Percentiles rank a stretch among this genome's conserved stretches.
Conservation (phyloP, 2,888 invertebrate genomes). For the Xanthorhoe spadicearia region DNA sequence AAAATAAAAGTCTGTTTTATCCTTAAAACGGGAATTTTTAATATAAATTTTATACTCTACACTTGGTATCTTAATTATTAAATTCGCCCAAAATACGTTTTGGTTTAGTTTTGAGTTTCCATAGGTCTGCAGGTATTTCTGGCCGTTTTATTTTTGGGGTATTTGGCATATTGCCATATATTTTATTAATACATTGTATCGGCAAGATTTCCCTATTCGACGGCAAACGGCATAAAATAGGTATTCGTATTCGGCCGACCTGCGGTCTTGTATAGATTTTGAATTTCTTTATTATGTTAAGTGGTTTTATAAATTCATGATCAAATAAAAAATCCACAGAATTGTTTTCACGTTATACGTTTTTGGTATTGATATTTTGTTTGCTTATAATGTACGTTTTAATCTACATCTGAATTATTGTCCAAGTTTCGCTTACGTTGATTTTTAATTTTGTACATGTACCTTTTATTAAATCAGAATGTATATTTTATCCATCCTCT, state of each 20-base stretch:
- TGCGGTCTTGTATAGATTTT: conserved; percentile 25
- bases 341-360: not conserved
- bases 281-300: conserved; percentile 28
- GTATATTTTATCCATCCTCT: too few relatives aligned
- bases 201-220: conserved; percentile 42
- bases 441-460: too few relatives aligned
- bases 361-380: not conserved
- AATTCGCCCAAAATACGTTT: too few relatives aligned
- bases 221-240: conserved; percentile 45
- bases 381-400: too few relatives aligned
- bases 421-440: too few relatives aligned
- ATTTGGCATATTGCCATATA: conserved; percentile 33
- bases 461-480: too few relatives aligned
- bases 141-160: conserved; percentile 36
- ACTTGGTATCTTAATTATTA: too few relatives aligned
- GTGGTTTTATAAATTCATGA: conserved; percentile 25
- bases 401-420: too few relatives aligned
- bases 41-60: too few relatives aligned
- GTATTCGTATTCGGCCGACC: conserved; percentile 43
- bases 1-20: too few relatives aligned
- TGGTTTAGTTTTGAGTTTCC: not conserved
- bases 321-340: not conserved
- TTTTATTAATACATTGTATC: conserved; percentile 48
- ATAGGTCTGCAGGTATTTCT: not conserved
- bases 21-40: too few relatives aligned